Base-by-base conservation (phyloP, 2,888 invertebrate genomes). In the Electrophaes corylata region DNA sequence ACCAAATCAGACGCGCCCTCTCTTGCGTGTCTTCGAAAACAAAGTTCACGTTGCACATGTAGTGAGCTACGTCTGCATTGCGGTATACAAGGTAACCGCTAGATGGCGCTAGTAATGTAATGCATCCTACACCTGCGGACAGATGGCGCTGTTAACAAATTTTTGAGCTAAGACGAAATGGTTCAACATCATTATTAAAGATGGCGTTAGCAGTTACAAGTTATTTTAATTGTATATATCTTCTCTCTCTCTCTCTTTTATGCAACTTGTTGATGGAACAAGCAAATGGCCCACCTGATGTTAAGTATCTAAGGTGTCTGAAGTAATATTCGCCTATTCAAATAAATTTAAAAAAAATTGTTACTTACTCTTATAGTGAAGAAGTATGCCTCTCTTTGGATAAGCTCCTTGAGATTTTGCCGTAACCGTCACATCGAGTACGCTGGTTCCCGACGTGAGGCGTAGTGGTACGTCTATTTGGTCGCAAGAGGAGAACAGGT, bases 11-110 rank as follows among this genome's bases (percentile, higher is more conserved):
- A 55, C 94, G 93, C 73, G 91, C 92, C 79, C 93, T 93, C 79
- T 92, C 85, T 64, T 89, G 88, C n/a, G 94, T 94, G 76, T 96
- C 96, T 12, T 93, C 93, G 81, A 96, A 96, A 76, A 94, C 92
- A 72, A 86, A 93, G 55, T 94, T 94, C 47, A 93, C 92, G 70
- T 94, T 93, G 83, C 96, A 96, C 83, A 93, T 93, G 84, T 94
- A 95, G 71, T 94, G 94, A 29, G 94, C 95, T 44, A 93, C 89
- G 39, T 93, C 93, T 56, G 93, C 91, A 70, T 94, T 95, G 70
- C 94, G 93, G 80, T 93, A 94, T 72, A 94, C 93, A 11, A 95
- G 78, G 78, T 94, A 94, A 44, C 95, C 95, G 82, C 94, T 93
- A 78, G 92, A 91, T 71, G 96, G 96, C 73, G 94, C 86, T 72